Evolutionary conservation across 92 coral and sea anemone genomes (phyloP).

Genomic region (Epizoanthus illoricatus): DNA sequence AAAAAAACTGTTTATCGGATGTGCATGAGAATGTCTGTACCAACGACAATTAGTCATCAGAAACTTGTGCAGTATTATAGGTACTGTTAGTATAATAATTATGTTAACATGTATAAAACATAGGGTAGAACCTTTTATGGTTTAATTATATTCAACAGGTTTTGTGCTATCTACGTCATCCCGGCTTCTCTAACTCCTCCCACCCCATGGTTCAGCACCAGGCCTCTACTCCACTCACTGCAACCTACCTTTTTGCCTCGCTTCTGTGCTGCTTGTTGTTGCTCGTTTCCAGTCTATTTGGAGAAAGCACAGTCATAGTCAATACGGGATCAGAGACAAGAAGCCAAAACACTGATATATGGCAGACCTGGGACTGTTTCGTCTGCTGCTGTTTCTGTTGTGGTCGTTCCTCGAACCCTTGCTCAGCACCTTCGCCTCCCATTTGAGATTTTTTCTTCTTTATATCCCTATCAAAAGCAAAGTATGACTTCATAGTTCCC

Average conservation of each 20-base stretch:
- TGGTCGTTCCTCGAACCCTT: neutral
- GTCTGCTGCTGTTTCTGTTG: constrained; percentile 4
- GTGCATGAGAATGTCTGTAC: too few species aligned
- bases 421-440: constrained; percentile 7
- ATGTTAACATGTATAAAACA: too few species aligned
- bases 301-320: neutral
- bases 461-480: constrained; percentile 13
- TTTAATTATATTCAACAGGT: too few species aligned
- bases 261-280: constrained; percentile 48
- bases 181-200: neutral
- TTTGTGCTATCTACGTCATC: too few species aligned
- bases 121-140: too few species aligned
- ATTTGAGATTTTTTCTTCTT: constrained; percentile 29
- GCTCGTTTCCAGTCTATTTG: constrained; percentile 33
- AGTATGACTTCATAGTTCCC: neutral
- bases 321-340: neutral
- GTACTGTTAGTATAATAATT: too few species aligned
- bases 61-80: too few species aligned
- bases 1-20: too few species aligned
- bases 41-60: too few species aligned
- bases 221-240: neutral
- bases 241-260: constrained; percentile 56
- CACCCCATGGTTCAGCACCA: neutral
- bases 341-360: neutral
- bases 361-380: constrained; percentile 3